Conservation (phyloP, 2,888 invertebrate species). For the Psylliodes chrysocephalus region DNA sequence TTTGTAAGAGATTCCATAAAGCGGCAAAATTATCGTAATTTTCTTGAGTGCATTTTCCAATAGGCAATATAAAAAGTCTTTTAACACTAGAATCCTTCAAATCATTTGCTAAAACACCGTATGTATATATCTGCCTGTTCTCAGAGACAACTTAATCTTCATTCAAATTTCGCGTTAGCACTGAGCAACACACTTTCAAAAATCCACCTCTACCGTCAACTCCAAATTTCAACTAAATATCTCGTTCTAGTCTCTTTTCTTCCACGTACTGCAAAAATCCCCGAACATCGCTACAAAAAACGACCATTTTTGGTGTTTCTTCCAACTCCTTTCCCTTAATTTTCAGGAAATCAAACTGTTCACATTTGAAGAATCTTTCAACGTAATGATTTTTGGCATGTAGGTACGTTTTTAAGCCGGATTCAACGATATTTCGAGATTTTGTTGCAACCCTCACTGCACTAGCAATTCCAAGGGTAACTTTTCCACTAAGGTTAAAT, state of each 20-base stretch:
- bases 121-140: too few relatives aligned
- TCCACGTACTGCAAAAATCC: neutral
- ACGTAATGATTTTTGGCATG: neutral
- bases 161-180: too few relatives aligned
- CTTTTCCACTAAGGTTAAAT: neutral
- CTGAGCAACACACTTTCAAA: neutral
- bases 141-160: too few relatives aligned
- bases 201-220: neutral
- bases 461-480: neutral
- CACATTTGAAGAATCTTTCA: neutral
- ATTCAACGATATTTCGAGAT: neutral
- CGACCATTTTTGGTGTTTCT: neutral
- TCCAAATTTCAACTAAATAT: too few relatives aligned
- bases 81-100: too few relatives aligned
- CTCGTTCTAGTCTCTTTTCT: neutral
- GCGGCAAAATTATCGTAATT: neutral
- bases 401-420: too few relatives aligned
- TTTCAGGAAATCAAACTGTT: neutral
- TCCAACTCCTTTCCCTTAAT: neutral
- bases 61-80: too few relatives aligned
- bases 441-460: neutral
- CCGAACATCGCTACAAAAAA: neutral
- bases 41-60: neutral
- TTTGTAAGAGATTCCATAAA: neutral
- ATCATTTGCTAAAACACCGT: too few relatives aligned